These are phyloP conservation scores for Erethizon dorsatum DNA, from an alignment of 2,797 vertebrate genomes.

Conservation along the genomic window DNA sequence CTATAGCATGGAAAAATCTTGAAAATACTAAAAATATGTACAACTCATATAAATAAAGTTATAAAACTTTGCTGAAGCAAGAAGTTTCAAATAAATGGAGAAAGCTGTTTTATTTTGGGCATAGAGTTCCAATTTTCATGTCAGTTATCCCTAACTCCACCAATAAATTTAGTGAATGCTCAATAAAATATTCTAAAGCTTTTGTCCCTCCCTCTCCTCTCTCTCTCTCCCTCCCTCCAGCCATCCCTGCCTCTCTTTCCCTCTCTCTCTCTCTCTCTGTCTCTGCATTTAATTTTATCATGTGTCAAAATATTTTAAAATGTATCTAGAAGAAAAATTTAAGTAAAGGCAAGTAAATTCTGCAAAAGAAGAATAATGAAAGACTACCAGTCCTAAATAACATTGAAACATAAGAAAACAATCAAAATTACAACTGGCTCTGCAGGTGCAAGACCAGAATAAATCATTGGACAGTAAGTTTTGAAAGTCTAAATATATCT, in stretches of 20 bases:
- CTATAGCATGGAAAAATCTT: not conserved
- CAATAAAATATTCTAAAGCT: not conserved
- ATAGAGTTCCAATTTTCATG: not conserved
- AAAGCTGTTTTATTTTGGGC: not conserved
- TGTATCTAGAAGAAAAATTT: conserved; percentile 20
- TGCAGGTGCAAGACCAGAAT: not conserved
- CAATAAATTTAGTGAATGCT: not conserved
- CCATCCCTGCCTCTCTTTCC: too few relatives aligned
- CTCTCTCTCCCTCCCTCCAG: not conserved
- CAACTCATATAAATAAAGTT: conserved; percentile 5
- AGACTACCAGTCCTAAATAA: not conserved
- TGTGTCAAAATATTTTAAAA: conserved; percentile 44
- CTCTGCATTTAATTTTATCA: conserved; percentile 10
- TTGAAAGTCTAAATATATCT: not conserved
- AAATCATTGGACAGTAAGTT: conserved; percentile 23
- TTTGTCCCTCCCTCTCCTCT: not conserved
- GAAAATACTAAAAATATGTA: conserved; percentile 9
- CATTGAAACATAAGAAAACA: not conserved
- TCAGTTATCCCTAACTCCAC: not conserved
- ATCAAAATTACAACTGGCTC: not conserved
- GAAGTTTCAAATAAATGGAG: conserved; percentile 31
- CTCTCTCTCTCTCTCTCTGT: not conserved
- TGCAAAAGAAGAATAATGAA: not conserved
- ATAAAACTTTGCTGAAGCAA: conserved; percentile 1
- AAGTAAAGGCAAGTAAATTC: not conserved